phyloP scores from a whole-genome alignment of 2,888 invertebrate species.

The Drosophila yooni region DNA sequence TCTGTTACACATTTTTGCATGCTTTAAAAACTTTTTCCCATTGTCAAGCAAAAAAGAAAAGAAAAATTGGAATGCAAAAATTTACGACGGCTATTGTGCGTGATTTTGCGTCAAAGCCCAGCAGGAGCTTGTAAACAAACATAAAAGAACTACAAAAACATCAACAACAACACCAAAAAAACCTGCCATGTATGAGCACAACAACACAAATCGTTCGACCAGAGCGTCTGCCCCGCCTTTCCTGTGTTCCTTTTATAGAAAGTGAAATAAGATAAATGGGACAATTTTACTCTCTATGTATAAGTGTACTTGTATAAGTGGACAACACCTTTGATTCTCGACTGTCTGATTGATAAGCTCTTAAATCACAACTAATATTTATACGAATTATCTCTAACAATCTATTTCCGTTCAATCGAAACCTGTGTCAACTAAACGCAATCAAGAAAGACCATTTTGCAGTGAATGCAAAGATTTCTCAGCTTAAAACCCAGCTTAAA shows the following conservation, averaged over 20 bases:
- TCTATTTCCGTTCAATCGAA: neutral
- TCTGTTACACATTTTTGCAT: neutral
- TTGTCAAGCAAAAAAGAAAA: neutral
- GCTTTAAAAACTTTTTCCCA: neutral
- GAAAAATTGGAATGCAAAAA: conserved; percentile 28
- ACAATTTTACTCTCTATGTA: conserved; percentile 53
- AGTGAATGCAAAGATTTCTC: neutral
- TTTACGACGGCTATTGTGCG: conserved; percentile 43
- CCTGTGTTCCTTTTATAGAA: conserved; percentile 26
- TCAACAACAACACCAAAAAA: conserved; percentile 8
- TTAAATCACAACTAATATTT: neutral
- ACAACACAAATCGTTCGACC: conserved; percentile 34
- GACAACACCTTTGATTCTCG: conserved; percentile 15
- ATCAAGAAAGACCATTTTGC: neutral
- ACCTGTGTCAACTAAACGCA: neutral
- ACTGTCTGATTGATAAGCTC: neutral
- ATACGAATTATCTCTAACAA: neutral
- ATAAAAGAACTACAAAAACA: neutral
- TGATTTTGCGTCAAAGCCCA: conserved; percentile 49
- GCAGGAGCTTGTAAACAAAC: conserved; percentile 6
- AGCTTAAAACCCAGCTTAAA: too few species aligned
- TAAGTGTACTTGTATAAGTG: conserved; percentile 14
- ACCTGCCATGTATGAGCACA: conserved; percentile 14
- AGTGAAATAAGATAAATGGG: conserved; percentile 73
- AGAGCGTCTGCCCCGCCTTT: neutral